Conservation (phyloP, 2,113 vertebrate genomes). For the Leptocoma aspasia region DNA sequence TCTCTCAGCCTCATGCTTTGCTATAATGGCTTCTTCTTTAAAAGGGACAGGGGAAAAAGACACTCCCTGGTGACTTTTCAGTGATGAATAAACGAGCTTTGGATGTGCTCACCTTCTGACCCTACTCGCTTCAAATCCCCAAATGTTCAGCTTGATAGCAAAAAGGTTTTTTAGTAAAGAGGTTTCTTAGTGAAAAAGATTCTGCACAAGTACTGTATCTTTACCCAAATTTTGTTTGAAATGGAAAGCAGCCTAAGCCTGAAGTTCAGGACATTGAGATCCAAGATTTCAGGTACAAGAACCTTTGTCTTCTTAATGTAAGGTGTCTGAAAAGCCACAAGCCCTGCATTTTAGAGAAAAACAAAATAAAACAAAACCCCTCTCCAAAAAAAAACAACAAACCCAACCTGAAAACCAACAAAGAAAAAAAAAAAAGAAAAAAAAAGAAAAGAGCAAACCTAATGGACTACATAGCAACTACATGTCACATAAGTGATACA, state of each 20-base stretch:
- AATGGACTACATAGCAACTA: neutral
- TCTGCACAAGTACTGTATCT: neutral
- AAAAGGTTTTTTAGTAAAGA: neutral
- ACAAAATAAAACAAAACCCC: neutral
- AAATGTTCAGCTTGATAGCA: neutral
- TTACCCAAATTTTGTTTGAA: constrained; percentile 5
- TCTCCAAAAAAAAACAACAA: neutral
- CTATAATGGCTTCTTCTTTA: neutral
- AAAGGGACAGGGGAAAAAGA: neutral
- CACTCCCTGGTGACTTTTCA: neutral
- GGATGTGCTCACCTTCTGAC: neutral
- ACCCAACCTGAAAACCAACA: accelerated
- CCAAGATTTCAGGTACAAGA: neutral
- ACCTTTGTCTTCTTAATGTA: neutral
- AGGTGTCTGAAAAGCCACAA: neutral
- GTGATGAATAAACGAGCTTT: neutral
- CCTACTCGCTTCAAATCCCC: neutral
- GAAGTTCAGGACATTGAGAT: neutral
- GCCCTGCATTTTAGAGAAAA: neutral
- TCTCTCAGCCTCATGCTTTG: neutral
- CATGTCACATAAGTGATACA: neutral
- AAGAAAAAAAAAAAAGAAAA: neutral
- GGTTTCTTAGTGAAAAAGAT: neutral
- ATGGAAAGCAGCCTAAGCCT: neutral
- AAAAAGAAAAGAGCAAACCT: neutral